Base-by-base conservation (phyloP, 2,888 invertebrate species). In the Ganaspis brasiliensis region DNA sequence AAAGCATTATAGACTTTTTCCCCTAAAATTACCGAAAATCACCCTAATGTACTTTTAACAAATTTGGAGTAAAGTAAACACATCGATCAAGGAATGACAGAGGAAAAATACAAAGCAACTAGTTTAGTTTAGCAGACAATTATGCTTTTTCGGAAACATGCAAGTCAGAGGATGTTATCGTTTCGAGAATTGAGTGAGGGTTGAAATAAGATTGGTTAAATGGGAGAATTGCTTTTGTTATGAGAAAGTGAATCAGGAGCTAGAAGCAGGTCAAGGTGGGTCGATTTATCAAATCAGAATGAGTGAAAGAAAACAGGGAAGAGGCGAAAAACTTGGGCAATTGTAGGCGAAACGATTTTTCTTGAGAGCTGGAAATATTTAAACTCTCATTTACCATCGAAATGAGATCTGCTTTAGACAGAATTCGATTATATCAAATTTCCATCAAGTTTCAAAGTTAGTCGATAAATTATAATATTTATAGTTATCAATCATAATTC, bases 81-180 rank as follows among this genome's bases (percentile, higher is more conserved):
- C 19, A 37, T 63, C 37, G 35, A 35, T 37, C 12, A 63, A 8
- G 6, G 19, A 19, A 63, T 31, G 35, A 63, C 35, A 9, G 16
- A 63, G 21, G 24, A 19, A 63, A 16, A 37, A 37, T 37, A 63
- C 24, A 35, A 31, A 35, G 26, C 59, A 59, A 59, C 31, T 63
- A 14, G 63, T 35, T 16, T 16, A 61, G 61, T n/a, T 40, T 8
- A 40, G 12, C 40, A 52, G 52, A 5, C 52, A 19, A 67, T 67
- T 24, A 26, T 67, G 1, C 40, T 67, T 21, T 2, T 40, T 49
- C 4, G 9, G n/a, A 37, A 67, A 67, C 9, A 45, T 67, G 67
- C 67, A 67, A 67, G 67, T 67, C 67, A 67, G 67, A 1, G n/a
- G 40, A 45, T 67, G 67, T 3, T 67, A 67, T 67, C 67, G 45